Evolutionary conservation across 2,888 invertebrate species (phyloP).

Genomic region (Sinotaia quadrata): DNA sequence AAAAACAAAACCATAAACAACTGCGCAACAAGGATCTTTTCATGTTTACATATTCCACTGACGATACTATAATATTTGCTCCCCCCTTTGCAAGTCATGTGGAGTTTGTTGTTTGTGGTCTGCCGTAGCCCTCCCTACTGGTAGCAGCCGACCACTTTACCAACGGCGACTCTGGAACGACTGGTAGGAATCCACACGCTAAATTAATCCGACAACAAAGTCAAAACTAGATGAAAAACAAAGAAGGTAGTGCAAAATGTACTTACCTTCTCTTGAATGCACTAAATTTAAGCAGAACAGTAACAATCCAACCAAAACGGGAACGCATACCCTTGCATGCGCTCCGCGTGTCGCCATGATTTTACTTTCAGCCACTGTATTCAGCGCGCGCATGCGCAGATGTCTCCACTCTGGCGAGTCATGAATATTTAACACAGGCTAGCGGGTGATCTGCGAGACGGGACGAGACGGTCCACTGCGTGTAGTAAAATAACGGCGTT

Average conservation of each 20-base stretch:
- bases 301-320: conserved; percentile 37
- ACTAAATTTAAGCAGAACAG: conserved; percentile 28
- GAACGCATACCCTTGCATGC: conserved; percentile 35
- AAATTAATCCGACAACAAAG: background rate
- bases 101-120: conserved; percentile 19
- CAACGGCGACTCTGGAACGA: background rate
- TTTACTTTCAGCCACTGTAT: conserved; percentile 32
- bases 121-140: conserved; percentile 5
- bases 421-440: conserved; percentile 29
- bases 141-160: conserved; percentile 24
- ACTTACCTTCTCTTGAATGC: conserved; percentile 38
- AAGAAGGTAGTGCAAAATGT: background rate
- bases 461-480: conserved; percentile 28
- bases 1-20: no score
- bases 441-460: conserved; percentile 27
- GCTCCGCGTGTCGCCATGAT: conserved; percentile 37
- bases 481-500: conserved; percentile 28
- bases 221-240: background rate
- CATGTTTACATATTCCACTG: no score
- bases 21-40: no score
- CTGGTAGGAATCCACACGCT: background rate
- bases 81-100: no score
- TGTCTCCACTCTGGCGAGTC: conserved; percentile 19
- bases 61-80: no score
- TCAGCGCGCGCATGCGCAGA: conserved; percentile 30